phyloP scores from a whole-genome alignment of 1,140 invertebrate species.

The Brachionus calyciflorus region DNA sequence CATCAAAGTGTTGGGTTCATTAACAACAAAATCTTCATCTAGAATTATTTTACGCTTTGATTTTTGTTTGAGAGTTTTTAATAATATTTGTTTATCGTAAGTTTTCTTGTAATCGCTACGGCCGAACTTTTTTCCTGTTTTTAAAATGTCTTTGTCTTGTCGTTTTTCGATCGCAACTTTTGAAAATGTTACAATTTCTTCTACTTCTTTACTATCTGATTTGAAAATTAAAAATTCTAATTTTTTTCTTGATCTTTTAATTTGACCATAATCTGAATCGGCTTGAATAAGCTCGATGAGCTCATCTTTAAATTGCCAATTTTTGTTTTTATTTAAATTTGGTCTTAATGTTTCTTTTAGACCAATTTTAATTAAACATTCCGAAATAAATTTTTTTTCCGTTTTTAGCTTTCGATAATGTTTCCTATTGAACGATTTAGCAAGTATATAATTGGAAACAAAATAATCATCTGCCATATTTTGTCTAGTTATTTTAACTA shows the following conservation, averaged over 20 bases:
- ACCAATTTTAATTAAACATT: background rate
- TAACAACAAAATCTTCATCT: too few relatives aligned
- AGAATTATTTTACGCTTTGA: too few relatives aligned
- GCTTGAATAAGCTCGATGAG: background rate
- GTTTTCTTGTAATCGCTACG: too few relatives aligned
- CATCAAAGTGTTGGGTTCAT: too few relatives aligned
- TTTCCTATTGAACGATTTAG: too few relatives aligned
- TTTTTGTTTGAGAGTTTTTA: too few relatives aligned
- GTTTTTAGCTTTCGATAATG: too few relatives aligned
- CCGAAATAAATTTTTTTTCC: too few relatives aligned
- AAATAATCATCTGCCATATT: too few relatives aligned
- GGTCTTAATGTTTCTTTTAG: background rate
- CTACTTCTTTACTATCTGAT: background rate
- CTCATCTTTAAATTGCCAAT: background rate
- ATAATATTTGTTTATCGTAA: too few relatives aligned
- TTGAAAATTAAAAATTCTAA: background rate
- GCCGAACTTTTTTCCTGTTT: background rate
- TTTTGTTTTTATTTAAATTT: slow-evolving; percentile 36
- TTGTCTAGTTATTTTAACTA: too few relatives aligned
- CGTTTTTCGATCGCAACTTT: background rate
- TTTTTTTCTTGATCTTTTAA: background rate
- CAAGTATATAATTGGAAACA: too few relatives aligned
- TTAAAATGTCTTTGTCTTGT: background rate
- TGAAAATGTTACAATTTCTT: background rate
- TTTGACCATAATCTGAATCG: background rate